These are phyloP conservation scores for Coryphaenoides rupestris DNA, from an alignment of 2,113 vertebrate genomes.

Conservation along the genomic window DNA sequence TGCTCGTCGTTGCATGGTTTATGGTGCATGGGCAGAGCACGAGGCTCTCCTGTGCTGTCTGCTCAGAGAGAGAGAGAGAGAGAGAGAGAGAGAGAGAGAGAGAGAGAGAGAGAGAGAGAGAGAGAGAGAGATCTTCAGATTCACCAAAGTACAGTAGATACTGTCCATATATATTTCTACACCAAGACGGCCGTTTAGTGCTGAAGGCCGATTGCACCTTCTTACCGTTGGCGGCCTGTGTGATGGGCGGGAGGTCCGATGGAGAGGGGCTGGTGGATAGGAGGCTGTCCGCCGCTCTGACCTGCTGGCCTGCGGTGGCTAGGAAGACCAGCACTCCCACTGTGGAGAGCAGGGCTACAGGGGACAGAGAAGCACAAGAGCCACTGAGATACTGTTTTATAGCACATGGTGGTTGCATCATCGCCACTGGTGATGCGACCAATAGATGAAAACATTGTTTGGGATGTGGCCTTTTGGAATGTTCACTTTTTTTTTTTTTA, in stretches of 20 bases:
- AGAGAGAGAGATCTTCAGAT: conserved; percentile 4
- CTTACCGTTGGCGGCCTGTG: conserved; percentile 32
- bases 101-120: neutral
- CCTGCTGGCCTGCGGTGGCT: conserved; percentile 19
- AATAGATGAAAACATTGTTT: no score
- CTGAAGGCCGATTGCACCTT: no score
- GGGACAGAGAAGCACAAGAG: neutral
- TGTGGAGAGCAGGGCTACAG: conserved; percentile 23
- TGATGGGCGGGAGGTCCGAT: conserved; percentile 4
- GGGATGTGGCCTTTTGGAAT: no score
- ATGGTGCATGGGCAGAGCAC: conserved; percentile 17
- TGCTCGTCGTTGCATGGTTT: conserved; percentile 45
- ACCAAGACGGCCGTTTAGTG: no score
- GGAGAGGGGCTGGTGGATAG: conserved; percentile 2
- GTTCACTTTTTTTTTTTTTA: no score
- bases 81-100: neutral
- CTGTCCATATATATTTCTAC: no score
- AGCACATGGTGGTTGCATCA: no score
- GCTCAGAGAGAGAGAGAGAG: conserved; percentile 4
- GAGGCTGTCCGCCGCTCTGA: neutral
- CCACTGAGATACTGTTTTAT: neutral
- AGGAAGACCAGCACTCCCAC: conserved; percentile 35
- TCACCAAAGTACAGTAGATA: no score
- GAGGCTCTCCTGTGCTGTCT: conserved; percentile 41
- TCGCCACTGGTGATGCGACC: no score